These are phyloP conservation scores for Sebastes schlegelii DNA, from an alignment of 2,113 vertebrate species.

Conservation along the genomic window DNA sequence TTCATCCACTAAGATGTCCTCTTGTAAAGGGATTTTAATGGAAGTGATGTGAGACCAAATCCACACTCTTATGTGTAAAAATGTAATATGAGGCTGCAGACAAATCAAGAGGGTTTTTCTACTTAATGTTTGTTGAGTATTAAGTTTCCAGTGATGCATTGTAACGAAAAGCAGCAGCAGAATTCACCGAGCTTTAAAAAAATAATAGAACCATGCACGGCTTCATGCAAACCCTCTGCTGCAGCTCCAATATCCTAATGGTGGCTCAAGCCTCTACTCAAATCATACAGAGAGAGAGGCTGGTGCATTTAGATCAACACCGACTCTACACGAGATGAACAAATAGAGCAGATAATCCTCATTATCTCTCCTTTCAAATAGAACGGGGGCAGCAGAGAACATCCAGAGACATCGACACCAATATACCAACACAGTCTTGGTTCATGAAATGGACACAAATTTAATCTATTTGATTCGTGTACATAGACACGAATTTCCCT, in stretches of 20 bases:
- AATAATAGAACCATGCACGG: not conserved
- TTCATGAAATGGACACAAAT: too few relatives aligned
- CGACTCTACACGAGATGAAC: not conserved
- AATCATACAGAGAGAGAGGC: not conserved
- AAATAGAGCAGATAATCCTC: not conserved
- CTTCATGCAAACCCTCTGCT: not conserved
- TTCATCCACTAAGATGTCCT: too few relatives aligned
- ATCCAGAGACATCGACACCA: not conserved
- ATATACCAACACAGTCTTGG: not conserved
- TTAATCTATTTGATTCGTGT: too few relatives aligned
- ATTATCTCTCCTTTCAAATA: not conserved
- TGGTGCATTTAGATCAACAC: not conserved
- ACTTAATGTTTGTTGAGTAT: too few relatives aligned
- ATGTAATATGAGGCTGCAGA: too few relatives aligned
- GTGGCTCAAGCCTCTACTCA: not conserved
- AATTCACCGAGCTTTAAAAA: not conserved
- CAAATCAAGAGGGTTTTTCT: too few relatives aligned
- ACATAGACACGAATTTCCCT: too few relatives aligned
- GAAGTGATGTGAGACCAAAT: too few relatives aligned
- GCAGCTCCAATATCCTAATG: slow-evolving; percentile 7
- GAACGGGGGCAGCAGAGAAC: not conserved
- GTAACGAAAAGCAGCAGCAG: not conserved
- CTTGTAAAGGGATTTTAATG: too few relatives aligned
- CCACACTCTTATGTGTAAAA: too few relatives aligned
- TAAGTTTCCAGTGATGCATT: too few relatives aligned